A percentile compares a stretch with the other conserved stretches of the same genome.
Evolutionary conservation across 2,888 invertebrate genomes (phyloP).

Genomic region (Drosophila gaucha): DNA sequence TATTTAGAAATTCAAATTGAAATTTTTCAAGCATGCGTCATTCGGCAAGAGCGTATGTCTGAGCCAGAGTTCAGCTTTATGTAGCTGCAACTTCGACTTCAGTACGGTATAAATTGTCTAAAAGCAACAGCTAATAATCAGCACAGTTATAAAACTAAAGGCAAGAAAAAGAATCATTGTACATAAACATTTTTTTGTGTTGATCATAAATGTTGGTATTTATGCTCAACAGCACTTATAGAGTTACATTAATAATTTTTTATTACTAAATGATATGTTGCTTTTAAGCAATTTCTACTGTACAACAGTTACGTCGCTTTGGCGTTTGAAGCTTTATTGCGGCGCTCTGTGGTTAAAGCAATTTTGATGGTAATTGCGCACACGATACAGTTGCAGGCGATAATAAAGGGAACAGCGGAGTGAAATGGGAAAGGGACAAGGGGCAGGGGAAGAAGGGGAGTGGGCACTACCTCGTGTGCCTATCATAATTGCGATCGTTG

Average conservation of each 20-base stretch:
- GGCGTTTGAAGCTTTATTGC: slow-evolving; percentile 35
- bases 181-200: background rate
- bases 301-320: slow-evolving; percentile 23
- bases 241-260: background rate
- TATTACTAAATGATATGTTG: slow-evolving; percentile 2
- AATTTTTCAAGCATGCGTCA: slow-evolving; percentile 72
- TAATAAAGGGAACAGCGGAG: slow-evolving; percentile 29
- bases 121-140: background rate
- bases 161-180: background rate
- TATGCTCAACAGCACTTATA: background rate
- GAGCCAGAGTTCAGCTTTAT: slow-evolving; percentile 26
- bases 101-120: slow-evolving; percentile 7
- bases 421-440: slow-evolving; percentile 3
- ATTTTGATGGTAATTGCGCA: slow-evolving; percentile 54
- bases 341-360: slow-evolving; percentile 44
- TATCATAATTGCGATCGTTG: slow-evolving; percentile 58
- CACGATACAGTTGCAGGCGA: slow-evolving; percentile 48
- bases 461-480: slow-evolving; percentile 39
- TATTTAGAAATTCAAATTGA: slow-evolving; percentile 77
- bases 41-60: slow-evolving; percentile 55
- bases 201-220: background rate
- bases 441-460: background rate
- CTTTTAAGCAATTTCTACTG: slow-evolving; percentile 23
- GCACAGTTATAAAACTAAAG: background rate
- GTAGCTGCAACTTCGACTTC: slow-evolving; percentile 14